Evolutionary conservation across 2,888 invertebrate species (phyloP), one percentile per base, ranked within the genome.

Genomic region (Eupithecia pulchellata): DNA sequence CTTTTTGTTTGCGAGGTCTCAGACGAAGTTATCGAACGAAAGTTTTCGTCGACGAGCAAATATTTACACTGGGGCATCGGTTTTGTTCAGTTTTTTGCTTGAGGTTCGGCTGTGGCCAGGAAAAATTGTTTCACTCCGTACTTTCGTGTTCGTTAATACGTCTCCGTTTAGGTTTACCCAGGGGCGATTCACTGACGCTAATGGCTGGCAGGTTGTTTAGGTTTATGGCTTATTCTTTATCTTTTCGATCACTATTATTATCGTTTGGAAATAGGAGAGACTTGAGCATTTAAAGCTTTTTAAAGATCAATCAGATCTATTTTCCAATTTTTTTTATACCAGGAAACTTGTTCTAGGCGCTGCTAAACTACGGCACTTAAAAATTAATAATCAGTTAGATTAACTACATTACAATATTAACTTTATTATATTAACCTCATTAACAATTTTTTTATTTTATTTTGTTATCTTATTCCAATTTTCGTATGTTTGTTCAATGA

Each of bases 21-120:
- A 81, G 81, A 71, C 80, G 77, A 86, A 90, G 87, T 90, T 89
- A 83, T 82, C 84, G 88, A 87, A 84, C 85, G 82, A 87, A 90
- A 90, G 84, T 91, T 91, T 91, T 87, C 88, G 89, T 85, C 86
- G 84, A 83, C 82, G 81, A 83, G 89, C 87, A 92, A 92, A 92
- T 92, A 91, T 92, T 92, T 91, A 87, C 89, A 87, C 87, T 84
- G 84, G 83, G 88, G 83, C 86, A 85, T 85, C 85, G 87, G 88
- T 89, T 87, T 84, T 78, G 75, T 82, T 80, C 75, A 64, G 77
- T 83, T 90, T 89, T 89, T 88, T 86, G 83, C 81, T 85, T 87
- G 87, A 85, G 88, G 88, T 85, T 86, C 73, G 78, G 79, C 81
- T 89, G 88, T 84, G 88, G 88, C 84, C 81, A 78, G 79, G 81